Conservation (phyloP, 2,888 invertebrate genomes). For the Athetis lepigone region DNA sequence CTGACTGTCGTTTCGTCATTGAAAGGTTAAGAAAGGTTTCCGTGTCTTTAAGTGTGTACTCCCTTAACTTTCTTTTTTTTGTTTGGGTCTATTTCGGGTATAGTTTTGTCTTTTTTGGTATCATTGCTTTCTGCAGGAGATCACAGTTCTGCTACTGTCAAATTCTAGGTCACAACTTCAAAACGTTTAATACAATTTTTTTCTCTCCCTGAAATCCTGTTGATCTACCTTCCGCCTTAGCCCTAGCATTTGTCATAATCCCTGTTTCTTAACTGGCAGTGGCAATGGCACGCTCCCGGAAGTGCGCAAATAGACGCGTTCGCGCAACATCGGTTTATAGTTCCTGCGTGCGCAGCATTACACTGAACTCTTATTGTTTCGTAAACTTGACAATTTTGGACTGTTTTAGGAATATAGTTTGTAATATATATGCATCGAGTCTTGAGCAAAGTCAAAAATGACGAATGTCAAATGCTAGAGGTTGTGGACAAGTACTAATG, state of each 20-base stretch:
- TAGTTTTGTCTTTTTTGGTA: too few species aligned
- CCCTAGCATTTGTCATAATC: not conserved
- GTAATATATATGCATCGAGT: too few species aligned
- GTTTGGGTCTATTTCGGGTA: too few species aligned
- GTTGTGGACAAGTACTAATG: too few species aligned
- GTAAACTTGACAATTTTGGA: conserved; percentile 7
- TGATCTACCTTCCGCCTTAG: not conserved
- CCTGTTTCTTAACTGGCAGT: conserved; percentile 37
- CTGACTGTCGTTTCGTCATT: too few species aligned
- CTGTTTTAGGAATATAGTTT: not conserved
- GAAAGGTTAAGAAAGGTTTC: too few species aligned
- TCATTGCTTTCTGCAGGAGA: not conserved
- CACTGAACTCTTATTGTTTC: conserved; percentile 44
- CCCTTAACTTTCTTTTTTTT: too few species aligned
- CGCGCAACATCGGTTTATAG: conserved; percentile 48
- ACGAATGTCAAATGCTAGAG: too few species aligned
- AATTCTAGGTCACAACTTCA: too few species aligned
- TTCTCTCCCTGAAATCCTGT: not conserved
- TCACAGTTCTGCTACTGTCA: too few species aligned
- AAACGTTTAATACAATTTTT: too few species aligned
- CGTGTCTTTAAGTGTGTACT: not conserved
- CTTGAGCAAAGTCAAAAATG: too few species aligned
- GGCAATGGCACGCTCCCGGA: conserved; percentile 59
- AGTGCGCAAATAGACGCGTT: conserved; percentile 64
- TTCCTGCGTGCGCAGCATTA: conserved; percentile 51